Conservation (phyloP, 2,888 invertebrate species). For the Sinopyrophorus schimmeli region DNA sequence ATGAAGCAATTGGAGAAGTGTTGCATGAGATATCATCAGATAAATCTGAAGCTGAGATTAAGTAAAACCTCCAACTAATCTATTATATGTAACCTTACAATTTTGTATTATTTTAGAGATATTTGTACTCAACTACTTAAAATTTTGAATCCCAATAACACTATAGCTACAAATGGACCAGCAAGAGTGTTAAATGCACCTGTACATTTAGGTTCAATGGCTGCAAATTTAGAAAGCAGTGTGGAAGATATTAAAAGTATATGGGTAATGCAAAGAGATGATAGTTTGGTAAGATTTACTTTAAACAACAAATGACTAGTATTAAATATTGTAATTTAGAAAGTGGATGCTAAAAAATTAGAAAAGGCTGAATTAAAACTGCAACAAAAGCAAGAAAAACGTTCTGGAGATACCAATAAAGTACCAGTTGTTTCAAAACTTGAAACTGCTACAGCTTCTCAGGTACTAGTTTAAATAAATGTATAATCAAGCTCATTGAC, state of each 20-base stretch:
- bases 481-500: neutral
- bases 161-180: constrained; percentile 61
- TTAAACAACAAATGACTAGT: constrained; percentile 58
- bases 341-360: constrained; percentile 91
- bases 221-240: constrained; percentile 68
- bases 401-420: constrained; percentile 61
- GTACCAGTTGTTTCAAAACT: constrained; percentile 61
- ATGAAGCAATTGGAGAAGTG: constrained; percentile 91
- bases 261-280: constrained; percentile 88
- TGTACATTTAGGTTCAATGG: constrained; percentile 85
- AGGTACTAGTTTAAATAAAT: constrained; percentile 63
- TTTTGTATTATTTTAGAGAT: constrained; percentile 58
- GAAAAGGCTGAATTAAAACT: constrained; percentile 95
- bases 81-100: constrained; percentile 2
- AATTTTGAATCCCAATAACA: constrained; percentile 71
- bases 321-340: constrained; percentile 59
- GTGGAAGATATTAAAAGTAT: constrained; percentile 84
- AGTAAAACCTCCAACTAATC: constrained; percentile 55
- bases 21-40: constrained; percentile 77
- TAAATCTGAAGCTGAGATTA: constrained; percentile 82
- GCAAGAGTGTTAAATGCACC: constrained; percentile 85
- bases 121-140: constrained; percentile 80
- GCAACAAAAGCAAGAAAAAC: constrained; percentile 90
- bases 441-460: constrained; percentile 83
- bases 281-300: constrained; percentile 70